Evolutionary conservation across 2,797 vertebrate species (phyloP).

Genomic region (Denticeps clupeoides): DNA sequence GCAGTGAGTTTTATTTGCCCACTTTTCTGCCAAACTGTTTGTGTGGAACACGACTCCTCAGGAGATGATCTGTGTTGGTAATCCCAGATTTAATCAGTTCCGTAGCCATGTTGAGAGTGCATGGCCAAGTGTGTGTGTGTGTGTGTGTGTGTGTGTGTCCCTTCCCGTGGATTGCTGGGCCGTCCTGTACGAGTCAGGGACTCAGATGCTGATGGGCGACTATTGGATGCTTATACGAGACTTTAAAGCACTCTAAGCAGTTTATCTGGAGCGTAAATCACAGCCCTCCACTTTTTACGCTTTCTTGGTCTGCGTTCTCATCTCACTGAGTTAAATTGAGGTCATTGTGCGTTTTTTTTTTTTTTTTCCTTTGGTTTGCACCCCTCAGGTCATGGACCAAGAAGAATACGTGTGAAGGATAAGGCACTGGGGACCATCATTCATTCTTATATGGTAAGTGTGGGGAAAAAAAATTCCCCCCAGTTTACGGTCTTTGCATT

Average conservation of each 20-base stretch:
- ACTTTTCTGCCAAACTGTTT: too few relatives aligned
- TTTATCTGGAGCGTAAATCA: conserved; percentile 14
- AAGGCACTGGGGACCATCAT: conserved; percentile 17
- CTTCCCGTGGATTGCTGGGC: background rate
- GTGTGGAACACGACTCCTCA: too few relatives aligned
- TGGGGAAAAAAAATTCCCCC: background rate
- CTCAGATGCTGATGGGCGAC: conserved; percentile 4
- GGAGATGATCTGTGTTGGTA: too few relatives aligned
- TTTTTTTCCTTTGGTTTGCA: background rate
- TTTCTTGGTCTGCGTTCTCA: background rate
- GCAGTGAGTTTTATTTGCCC: too few relatives aligned
- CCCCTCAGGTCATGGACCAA: conserved; percentile 24
- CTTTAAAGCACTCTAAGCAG: conserved; percentile 12
- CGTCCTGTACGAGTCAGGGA: too few relatives aligned
- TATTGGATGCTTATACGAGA: conserved; percentile 9
- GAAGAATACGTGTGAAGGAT: conserved; percentile 19
- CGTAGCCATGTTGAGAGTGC: too few relatives aligned
- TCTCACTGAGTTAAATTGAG: background rate
- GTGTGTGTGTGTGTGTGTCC: background rate
- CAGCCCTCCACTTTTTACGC: background rate
- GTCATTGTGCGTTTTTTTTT: background rate
- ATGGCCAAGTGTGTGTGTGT: too few relatives aligned
- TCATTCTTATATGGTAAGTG: background rate
- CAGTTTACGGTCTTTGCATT: too few relatives aligned
- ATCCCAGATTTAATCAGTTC: too few relatives aligned